Evolutionary conservation across 1,140 invertebrate genomes (phyloP).

Genomic region (Ganaspis sp.): DNA sequence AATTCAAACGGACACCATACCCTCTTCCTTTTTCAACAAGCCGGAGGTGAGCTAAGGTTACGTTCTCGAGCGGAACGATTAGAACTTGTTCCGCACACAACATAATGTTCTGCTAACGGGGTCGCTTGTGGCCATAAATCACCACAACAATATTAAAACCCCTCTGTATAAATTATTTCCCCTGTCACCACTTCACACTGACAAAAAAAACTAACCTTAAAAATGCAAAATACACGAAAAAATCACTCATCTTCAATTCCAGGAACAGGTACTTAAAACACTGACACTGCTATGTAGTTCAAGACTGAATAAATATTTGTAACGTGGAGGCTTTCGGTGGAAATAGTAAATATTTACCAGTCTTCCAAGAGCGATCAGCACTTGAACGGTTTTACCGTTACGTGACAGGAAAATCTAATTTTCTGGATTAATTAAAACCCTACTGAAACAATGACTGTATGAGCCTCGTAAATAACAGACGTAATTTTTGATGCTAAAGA

Average conservation of each 20-base stretch:
- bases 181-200: constrained; percentile 1
- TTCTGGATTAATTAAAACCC: neutral
- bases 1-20: constrained; percentile 53
- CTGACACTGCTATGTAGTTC: neutral
- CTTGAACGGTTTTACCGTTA: constrained; percentile 11
- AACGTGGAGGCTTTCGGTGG: neutral
- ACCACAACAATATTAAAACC: constrained; percentile 6
- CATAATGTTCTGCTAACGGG: constrained; percentile 41
- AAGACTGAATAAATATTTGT: constrained; percentile 3
- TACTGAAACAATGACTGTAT: neutral
- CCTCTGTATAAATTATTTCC: neutral
- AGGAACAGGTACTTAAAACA: neutral
- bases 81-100: constrained; percentile 51
- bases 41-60: constrained; percentile 45
- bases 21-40: constrained; percentile 43
- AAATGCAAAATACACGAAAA: neutral
- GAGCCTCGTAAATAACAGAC: too few relatives aligned
- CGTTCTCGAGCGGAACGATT: constrained; percentile 48
- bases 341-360: neutral
- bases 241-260: neutral
- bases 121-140: constrained; percentile 33
- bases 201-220: neutral
- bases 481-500: too few relatives aligned
- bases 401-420: constrained; percentile 5
- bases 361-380: neutral